Base-by-base conservation (phyloP, 2,113 vertebrate species). In the Salvator merianae region DNA sequence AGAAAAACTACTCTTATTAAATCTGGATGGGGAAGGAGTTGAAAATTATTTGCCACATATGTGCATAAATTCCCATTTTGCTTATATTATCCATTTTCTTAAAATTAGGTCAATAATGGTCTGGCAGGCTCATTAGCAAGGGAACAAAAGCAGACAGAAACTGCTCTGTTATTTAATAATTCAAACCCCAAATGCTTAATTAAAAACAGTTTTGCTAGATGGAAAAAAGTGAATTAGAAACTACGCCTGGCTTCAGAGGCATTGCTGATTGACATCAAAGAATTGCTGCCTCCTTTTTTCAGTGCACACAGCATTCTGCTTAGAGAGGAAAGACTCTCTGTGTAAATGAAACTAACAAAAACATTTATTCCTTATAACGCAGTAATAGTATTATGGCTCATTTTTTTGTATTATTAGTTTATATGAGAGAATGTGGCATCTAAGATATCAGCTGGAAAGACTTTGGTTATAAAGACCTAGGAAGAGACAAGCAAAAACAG, bases 131-230 rank as follows among this genome's bases (percentile, higher is more conserved):
- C 69, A 69, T 83, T 83, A 88, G 82, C 59, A 20, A 84, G 79
- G 0, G 84, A 72, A 43, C 47, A 84, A 84, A 85, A 88, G 55
- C 78, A 84, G 75, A 88, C 0, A 85, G 77, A 87, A 89, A 87
- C 22, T 68, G 24, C 84, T 79, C 77, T 26, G 28, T 90, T 92
- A 92, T 87, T 93, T 81, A 89, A 90, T 88, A 89, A 93, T 92
- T 93, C 89, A 93, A 91, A 90, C 92, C 91, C 91, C 92, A 90
- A 70, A 43, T 89, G 91, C 73, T 87, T 90, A 93, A 93, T 94
- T 94, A 94, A 91, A 84, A 78, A 87, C 28, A 82, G 88, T 53
- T 73, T 91, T 77, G 18, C 83, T 80, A 83, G 34, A 80, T 0
- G 55, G n/a, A 47, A 81, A 85, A 88, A 91, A 89, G 63, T 55